phyloP scores from a whole-genome alignment of 2,888 invertebrate species.

The Nesidiocoris tenuis region DNA sequence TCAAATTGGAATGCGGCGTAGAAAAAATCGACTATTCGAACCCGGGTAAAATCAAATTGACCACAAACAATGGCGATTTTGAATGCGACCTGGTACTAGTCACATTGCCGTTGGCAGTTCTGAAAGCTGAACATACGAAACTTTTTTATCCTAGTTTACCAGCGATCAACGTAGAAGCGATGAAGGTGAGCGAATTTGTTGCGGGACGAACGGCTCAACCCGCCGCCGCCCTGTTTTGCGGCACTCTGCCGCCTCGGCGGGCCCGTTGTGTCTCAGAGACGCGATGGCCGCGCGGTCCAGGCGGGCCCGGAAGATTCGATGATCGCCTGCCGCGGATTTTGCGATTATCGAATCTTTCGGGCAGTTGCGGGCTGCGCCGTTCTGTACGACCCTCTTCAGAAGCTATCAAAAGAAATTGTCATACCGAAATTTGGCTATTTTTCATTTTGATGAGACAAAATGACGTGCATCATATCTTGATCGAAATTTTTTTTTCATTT shows the following conservation, averaged over 20 bases:
- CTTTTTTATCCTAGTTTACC: conserved; percentile 64
- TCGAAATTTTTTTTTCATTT: conserved; percentile 3
- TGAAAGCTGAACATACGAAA: conserved; percentile 62
- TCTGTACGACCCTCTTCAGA: background rate
- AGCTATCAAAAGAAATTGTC: background rate
- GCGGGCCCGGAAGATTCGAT: too few species aligned
- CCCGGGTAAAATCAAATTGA: conserved; percentile 58
- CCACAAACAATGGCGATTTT: conserved; percentile 61
- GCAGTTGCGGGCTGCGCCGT: too few species aligned
- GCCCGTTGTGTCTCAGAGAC: background rate
- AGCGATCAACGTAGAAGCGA: conserved; percentile 58
- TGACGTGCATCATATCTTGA: too few species aligned
- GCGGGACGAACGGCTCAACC: background rate
- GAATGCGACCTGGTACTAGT: conserved; percentile 65
- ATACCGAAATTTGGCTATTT: background rate
- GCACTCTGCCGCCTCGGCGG: background rate
- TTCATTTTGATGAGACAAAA: too few species aligned
- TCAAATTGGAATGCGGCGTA: conserved; percentile 46
- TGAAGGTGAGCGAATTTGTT: background rate
- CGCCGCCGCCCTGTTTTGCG: background rate
- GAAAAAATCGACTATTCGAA: conserved; percentile 51
- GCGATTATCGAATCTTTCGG: too few species aligned
- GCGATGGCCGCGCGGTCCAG: too few species aligned
- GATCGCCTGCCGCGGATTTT: too few species aligned
- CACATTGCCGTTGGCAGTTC: conserved; percentile 68